phyloP scores from a whole-genome alignment of 1,140 invertebrate species.

The Drosophila aff. region DNA sequence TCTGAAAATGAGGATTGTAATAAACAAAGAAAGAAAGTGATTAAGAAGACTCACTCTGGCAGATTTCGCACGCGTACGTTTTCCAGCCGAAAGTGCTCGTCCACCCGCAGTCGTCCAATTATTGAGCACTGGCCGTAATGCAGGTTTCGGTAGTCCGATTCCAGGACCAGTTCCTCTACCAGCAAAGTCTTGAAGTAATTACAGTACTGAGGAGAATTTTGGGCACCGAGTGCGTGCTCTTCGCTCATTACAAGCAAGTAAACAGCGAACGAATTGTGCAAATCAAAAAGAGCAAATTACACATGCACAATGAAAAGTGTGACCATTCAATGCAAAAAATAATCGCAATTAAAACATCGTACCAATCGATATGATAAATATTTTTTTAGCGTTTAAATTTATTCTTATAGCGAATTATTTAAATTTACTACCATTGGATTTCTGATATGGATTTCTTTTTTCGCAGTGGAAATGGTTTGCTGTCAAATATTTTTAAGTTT shows the following conservation, averaged over 20 bases:
- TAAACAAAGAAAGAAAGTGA: rapidly evolving
- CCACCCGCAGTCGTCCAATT: constrained; percentile 54
- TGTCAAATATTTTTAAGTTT: not conserved
- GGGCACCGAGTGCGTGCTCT: not conserved
- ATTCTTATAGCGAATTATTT: not conserved
- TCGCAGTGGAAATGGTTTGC: not conserved
- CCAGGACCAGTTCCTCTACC: constrained; percentile 67
- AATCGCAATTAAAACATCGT: not conserved
- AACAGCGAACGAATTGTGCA: not conserved
- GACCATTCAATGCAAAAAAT: not conserved
- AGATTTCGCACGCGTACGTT: constrained; percentile 60
- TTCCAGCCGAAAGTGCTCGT: constrained; percentile 46
- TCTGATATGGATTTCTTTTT: not conserved
- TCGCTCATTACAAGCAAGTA: constrained; percentile 33
- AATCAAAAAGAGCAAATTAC: not conserved
- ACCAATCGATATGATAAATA: not conserved
- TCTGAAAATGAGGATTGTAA: constrained; percentile 15
- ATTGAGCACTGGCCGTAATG: constrained; percentile 73
- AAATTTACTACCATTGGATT: not conserved
- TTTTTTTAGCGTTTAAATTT: not conserved
- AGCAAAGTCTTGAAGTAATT: constrained; percentile 58
- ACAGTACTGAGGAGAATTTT: constrained; percentile 52
- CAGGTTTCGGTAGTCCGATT: constrained; percentile 47
- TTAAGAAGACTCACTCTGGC: constrained; percentile 37
- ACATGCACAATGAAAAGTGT: constrained; percentile 5